Evolutionary conservation across 2,797 vertebrate species (phyloP).

Genomic region (Hybognathus amarus): DNA sequence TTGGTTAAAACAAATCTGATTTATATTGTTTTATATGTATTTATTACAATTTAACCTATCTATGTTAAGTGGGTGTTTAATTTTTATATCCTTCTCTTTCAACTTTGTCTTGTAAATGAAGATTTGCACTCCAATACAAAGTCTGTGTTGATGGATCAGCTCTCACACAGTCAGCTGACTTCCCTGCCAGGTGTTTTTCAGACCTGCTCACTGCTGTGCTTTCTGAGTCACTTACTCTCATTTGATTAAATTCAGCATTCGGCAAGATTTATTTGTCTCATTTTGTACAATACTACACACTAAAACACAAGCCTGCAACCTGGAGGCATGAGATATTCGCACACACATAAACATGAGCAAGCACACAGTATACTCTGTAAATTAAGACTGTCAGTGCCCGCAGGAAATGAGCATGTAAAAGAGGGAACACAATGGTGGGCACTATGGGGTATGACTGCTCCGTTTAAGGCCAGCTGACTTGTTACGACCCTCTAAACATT

Average conservation of each 20-base stretch:
- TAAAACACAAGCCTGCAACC: conserved; percentile 28
- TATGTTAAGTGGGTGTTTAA: neutral
- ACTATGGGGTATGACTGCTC: conserved; percentile 42
- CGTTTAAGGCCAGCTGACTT: conserved; percentile 49
- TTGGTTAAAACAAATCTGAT: no score
- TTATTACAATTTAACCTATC: neutral
- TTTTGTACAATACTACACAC: conserved; percentile 13
- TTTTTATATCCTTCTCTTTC: neutral
- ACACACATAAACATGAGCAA: conserved; percentile 12
- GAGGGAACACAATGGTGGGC: conserved; percentile 46
- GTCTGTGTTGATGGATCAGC: neutral
- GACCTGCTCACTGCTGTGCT: conserved; percentile 36
- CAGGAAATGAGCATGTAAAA: conserved; percentile 56
- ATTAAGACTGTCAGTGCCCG: conserved; percentile 45
- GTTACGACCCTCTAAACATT: conserved; percentile 42
- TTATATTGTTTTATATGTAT: no score
- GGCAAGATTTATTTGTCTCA: conserved; percentile 43
- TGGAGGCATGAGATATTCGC: conserved; percentile 1
- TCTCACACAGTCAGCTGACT: neutral
- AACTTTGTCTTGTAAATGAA: neutral
- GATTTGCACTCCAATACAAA: neutral
- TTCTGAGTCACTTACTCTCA: conserved; percentile 61
- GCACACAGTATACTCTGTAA: conserved; percentile 36
- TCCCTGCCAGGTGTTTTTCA: conserved; percentile 32
- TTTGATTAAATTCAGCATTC: conserved; percentile 60